phyloP scores from a whole-genome alignment of 1,140 invertebrate species.

The Leptopilina clavipes region DNA sequence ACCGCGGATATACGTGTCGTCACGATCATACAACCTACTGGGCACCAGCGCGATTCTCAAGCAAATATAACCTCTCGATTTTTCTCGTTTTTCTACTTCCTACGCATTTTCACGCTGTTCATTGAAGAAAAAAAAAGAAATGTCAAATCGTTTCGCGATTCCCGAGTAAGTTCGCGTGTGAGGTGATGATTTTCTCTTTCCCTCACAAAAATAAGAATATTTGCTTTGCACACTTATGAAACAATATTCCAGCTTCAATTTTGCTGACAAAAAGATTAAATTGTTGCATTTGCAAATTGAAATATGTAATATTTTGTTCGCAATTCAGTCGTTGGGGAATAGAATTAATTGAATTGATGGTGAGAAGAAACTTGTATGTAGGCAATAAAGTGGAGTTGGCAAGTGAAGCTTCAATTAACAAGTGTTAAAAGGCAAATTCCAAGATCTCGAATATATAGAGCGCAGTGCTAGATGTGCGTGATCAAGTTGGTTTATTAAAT shows the following conservation, averaged over 20 bases:
- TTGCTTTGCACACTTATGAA: too few species aligned
- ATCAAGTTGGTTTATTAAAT: background rate
- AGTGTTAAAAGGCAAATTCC: background rate
- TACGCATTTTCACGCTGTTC: background rate
- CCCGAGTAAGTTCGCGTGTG: too few species aligned
- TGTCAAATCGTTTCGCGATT: background rate
- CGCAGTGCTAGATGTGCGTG: too few species aligned
- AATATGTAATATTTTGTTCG: too few species aligned
- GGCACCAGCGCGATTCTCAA: background rate
- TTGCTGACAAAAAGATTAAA: too few species aligned
- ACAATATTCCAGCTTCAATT: too few species aligned
- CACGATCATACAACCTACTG: conserved; percentile 21
- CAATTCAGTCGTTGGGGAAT: too few species aligned
- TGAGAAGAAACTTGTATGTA: too few species aligned
- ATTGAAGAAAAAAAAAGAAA: background rate
- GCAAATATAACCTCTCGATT: conserved; percentile 24
- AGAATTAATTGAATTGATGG: too few species aligned
- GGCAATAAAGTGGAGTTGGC: background rate
- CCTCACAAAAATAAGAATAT: too few species aligned
- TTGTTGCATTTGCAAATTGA: too few species aligned
- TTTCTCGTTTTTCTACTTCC: background rate
- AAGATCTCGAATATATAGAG: background rate
- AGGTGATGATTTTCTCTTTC: too few species aligned
- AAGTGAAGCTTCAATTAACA: background rate
- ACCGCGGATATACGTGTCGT: background rate